phyloP scores from a whole-genome alignment of 64 coral and sea anemone species.

The Hydrozoanthus tunicans region DNA sequence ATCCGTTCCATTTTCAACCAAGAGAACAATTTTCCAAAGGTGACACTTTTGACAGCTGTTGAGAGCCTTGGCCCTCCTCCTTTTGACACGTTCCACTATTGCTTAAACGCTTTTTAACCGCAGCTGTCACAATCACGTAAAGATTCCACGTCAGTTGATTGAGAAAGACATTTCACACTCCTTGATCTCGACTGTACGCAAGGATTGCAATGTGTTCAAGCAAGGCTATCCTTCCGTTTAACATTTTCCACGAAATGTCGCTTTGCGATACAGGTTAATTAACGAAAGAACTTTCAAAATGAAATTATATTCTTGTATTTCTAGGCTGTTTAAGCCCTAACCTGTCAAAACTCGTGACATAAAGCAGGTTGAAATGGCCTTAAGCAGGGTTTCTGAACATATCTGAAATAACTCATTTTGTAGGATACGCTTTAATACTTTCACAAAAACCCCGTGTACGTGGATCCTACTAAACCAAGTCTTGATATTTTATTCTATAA shows the following conservation, averaged over 20 bases:
- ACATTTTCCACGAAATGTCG: neutral
- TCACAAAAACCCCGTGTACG: neutral
- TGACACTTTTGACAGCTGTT: slow-evolving; percentile 23
- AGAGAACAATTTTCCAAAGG: neutral
- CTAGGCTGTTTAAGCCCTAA: neutral
- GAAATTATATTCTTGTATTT: too few species aligned
- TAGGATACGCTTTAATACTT: neutral
- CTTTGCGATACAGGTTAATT: neutral
- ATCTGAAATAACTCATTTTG: neutral
- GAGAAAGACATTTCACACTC: slow-evolving; percentile 2
- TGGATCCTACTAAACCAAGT: slow-evolving; percentile 1
- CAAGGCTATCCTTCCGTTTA: neutral
- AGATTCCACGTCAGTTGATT: neutral
- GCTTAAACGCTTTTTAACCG: slow-evolving; percentile 24
- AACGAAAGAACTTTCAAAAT: neutral
- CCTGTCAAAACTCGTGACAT: neutral
- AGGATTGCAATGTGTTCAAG: neutral
- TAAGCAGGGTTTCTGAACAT: neutral
- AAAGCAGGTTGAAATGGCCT: neutral
- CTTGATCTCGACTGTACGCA: neutral
- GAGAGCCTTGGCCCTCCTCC: neutral
- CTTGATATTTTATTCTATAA: slow-evolving; percentile 8
- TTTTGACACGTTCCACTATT: slow-evolving; percentile 12
- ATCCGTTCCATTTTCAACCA: neutral
- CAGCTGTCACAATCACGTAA: neutral